Base-by-base conservation (phyloP, 2,888 invertebrate species). In the Dichetophora obliterata region DNA sequence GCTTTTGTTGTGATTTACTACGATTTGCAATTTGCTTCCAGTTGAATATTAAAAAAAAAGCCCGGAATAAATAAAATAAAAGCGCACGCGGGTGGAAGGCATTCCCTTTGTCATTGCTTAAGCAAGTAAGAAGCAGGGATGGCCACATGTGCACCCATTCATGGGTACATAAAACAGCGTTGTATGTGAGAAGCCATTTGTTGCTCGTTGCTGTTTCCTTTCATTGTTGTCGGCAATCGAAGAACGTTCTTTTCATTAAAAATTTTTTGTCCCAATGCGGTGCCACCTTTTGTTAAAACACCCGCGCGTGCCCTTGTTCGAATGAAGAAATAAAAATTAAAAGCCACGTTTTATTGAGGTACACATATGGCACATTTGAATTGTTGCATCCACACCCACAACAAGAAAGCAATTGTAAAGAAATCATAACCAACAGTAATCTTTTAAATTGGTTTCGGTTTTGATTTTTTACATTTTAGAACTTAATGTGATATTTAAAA, bases 341-440 rank as follows among this genome's bases (percentile, higher is more conserved):
- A 63, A 63, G 63, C 63, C 34, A 31, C 63, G 31, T 31, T 63
- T 63, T n/a, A 63, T 9, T 63, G 27, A 19, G 54, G 63, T n/a
- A 43, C 72, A 48, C 72, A 72, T 59, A 72, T 72, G 72, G 72
- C 72, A 43, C 14, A 48, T 72, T 72, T 72, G 61, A 72, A 72
- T n/a, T 59, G 72, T 34, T 72, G n/a, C 27, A n/a, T 9, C 63
- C 61, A 72, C 72, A 61, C 72, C 72, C 72, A 59, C 61, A 72
- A 68, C 24, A 43, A 2, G 8, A 43, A 43, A 43, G 11, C 43
- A 43, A 43, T 43, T 43, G 43, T 1, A 43, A 43, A 43, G 43
- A 11, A 43, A 43, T 43, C 43, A 43, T 43, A 1, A 11, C 43
- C 11, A 14, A 43, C 2, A 11, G 43, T 43, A 43, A 43, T 43